phyloP scores from a whole-genome alignment of 2,888 invertebrate species.

The Ectemnius lituratus region DNA sequence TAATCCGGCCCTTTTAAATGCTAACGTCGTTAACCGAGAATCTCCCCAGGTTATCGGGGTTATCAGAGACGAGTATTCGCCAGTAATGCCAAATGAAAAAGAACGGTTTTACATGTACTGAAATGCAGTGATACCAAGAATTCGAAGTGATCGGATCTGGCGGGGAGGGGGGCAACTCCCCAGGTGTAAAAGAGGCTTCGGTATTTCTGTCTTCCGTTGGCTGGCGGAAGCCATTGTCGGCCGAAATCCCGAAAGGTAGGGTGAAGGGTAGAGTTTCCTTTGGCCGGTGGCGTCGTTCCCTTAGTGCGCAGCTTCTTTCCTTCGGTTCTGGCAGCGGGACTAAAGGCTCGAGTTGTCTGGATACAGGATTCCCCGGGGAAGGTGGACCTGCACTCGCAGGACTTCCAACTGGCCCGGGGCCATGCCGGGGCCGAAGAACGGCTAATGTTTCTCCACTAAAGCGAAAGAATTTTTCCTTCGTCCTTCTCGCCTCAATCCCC shows the following conservation, averaged over 20 bases:
- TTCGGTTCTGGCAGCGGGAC: too few relatives aligned
- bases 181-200: too few relatives aligned
- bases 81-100: background rate
- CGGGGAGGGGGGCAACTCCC: too few relatives aligned
- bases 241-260: background rate
- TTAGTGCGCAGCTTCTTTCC: background rate
- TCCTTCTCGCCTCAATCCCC: conserved; percentile 10
- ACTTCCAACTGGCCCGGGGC: conserved; percentile 34
- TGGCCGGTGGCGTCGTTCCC: conserved; percentile 20
- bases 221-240: background rate
- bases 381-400: conserved; percentile 43
- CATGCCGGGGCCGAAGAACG: conserved; percentile 17
- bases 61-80: background rate
- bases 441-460: conserved; percentile 43
- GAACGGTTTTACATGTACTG: background rate
- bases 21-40: background rate
- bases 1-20: conserved; percentile 1
- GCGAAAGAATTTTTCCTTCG: conserved; percentile 33
- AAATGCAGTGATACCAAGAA: too few relatives aligned
- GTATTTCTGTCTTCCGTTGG: too few relatives aligned
- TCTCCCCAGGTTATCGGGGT: background rate
- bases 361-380: too few relatives aligned
- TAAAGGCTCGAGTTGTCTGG: too few relatives aligned
- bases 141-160: too few relatives aligned
- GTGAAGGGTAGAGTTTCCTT: background rate